These are phyloP conservation scores for Callimorpha dominula DNA, from an alignment of 2,888 invertebrate species.

Conservation along the genomic window DNA sequence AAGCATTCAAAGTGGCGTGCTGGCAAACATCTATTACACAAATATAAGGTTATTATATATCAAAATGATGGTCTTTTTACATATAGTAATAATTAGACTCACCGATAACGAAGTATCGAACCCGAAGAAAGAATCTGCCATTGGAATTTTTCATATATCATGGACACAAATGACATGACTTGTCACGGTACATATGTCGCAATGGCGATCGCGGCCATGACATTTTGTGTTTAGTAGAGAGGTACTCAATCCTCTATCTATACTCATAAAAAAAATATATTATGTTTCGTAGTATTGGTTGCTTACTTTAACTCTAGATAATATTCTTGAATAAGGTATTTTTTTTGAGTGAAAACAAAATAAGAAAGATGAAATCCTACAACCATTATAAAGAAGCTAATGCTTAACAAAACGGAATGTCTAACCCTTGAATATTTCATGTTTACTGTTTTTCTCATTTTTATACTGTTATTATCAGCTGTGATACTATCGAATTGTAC, in stretches of 20 bases:
- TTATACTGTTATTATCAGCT: too few relatives aligned
- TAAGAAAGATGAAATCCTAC: too few relatives aligned
- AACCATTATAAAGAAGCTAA: too few relatives aligned
- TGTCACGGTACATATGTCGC: conserved; percentile 87
- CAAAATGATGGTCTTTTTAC: conserved; percentile 47
- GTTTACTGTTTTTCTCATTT: too few relatives aligned
- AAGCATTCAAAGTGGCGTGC: conserved; percentile 65
- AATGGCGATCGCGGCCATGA: conserved; percentile 79
- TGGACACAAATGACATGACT: conserved; percentile 89
- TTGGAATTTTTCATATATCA: conserved; percentile 88
- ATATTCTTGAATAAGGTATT: too few relatives aligned
- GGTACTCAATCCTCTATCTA: not conserved
- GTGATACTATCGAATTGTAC: too few relatives aligned
- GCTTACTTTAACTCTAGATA: too few relatives aligned
- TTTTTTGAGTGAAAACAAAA: too few relatives aligned
- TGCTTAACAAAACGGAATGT: too few relatives aligned
- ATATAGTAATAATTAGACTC: conserved; percentile 77
- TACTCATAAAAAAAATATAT: too few relatives aligned
- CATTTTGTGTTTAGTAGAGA: conserved; percentile 54
- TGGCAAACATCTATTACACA: conserved; percentile 63
- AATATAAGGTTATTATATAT: conserved; percentile 57
- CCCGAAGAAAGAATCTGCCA: conserved; percentile 96
- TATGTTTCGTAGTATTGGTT: too few relatives aligned
- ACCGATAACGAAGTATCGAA: conserved; percentile 93
- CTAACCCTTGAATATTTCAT: too few relatives aligned